These are phyloP conservation scores for Pristionchus maxplancki DNA, from an alignment of 2,888 invertebrate genomes.

Conservation along the genomic window DNA sequence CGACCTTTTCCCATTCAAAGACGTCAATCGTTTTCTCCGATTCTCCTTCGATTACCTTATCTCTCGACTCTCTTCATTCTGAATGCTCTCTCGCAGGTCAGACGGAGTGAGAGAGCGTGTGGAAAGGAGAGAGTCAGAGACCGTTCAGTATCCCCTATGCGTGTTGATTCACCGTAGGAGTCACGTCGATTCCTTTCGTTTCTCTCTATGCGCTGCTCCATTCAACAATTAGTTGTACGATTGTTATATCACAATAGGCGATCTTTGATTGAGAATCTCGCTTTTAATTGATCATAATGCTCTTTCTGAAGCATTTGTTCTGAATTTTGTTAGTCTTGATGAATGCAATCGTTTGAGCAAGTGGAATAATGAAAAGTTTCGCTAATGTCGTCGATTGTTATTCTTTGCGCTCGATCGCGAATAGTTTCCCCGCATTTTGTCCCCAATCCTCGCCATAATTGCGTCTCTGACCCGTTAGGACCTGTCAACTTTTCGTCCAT, in stretches of 20 bases:
- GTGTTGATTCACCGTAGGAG: neutral
- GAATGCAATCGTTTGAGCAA: too few species aligned
- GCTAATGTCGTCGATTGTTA: too few species aligned
- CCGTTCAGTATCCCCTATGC: neutral
- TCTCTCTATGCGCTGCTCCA: neutral
- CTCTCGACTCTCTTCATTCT: neutral
- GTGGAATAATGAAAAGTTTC: too few species aligned
- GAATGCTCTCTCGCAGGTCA: neutral
- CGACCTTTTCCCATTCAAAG: neutral
- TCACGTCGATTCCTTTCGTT: neutral
- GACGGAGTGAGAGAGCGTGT: neutral
- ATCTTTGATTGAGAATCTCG: too few species aligned
- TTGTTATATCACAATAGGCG: neutral
- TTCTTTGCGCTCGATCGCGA: neutral
- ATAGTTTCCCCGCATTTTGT: neutral
- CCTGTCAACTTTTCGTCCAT: conserved; percentile 21
- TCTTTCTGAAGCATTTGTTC: too few species aligned
- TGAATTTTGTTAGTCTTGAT: too few species aligned
- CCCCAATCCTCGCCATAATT: conserved; percentile 8
- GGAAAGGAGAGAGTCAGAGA: neutral
- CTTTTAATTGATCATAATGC: too few species aligned
- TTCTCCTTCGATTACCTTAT: neutral
- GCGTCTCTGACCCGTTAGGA: conserved; percentile 11
- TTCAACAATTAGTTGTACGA: neutral
- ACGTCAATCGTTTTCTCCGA: neutral